Conservation (phyloP, 2,888 invertebrate species). For the Drosophila neotestacea region DNA sequence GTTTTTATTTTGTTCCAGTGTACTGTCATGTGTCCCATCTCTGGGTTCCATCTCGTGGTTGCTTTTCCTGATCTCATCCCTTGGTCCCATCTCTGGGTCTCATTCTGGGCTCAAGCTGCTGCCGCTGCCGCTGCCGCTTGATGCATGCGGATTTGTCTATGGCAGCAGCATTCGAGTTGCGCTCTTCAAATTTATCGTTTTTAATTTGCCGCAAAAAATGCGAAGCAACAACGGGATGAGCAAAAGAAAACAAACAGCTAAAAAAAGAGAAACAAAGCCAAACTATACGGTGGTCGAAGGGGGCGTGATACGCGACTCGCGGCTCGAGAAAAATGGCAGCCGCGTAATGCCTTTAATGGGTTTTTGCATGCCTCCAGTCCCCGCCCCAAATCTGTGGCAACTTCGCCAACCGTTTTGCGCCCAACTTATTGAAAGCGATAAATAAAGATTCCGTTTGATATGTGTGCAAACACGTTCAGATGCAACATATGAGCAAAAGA, state of each 20-base stretch:
- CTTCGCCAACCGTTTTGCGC: slow-evolving; percentile 50
- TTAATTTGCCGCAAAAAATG: slow-evolving; percentile 78
- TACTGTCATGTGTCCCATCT: too few relatives aligned
- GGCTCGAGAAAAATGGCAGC: slow-evolving; percentile 71
- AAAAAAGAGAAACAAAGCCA: slow-evolving; percentile 26
- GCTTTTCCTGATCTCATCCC: neutral
- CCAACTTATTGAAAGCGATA: slow-evolving; percentile 82
- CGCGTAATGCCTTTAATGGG: slow-evolving; percentile 76
- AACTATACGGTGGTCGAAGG: slow-evolving; percentile 5
- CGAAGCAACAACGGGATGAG: slow-evolving; percentile 26
- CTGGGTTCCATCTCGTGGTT: too few relatives aligned
- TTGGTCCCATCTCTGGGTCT: slow-evolving; percentile 20
- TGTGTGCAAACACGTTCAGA: slow-evolving; percentile 27
- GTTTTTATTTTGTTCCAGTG: too few relatives aligned
- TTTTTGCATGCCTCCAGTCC: slow-evolving; percentile 59
- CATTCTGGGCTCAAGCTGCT: slow-evolving; percentile 54
- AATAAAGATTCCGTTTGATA: slow-evolving; percentile 79
- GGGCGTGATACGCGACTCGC: slow-evolving; percentile 14
- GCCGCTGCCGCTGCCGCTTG: slow-evolving; percentile 45
- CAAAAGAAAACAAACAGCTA: slow-evolving; percentile 34
- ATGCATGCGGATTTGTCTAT: slow-evolving; percentile 74
- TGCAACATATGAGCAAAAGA: slow-evolving; percentile 39
- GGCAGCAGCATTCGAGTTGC: slow-evolving; percentile 39
- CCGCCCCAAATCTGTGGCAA: slow-evolving; percentile 34
- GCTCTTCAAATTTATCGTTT: slow-evolving; percentile 79